Base-by-base conservation (phyloP, 2,888 invertebrate species). In the Eristalis arbustorum region DNA sequence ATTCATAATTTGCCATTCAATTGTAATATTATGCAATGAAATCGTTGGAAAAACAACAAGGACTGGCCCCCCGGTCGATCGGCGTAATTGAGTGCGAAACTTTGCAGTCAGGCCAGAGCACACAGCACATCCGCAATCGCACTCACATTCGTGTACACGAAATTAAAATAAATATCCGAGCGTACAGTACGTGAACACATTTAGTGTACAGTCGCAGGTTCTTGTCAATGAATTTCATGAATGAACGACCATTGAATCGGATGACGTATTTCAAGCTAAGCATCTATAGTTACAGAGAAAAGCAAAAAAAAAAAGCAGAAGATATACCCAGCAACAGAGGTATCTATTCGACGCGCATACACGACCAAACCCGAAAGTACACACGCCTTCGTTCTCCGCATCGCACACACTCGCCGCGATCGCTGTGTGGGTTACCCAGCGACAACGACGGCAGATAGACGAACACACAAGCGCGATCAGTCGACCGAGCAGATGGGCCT, bases 201-300 rank as follows among this genome's bases (percentile, higher is more conserved):
- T 42, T 42, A n/a, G 23, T 18, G 14, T 28, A 73, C 69, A 69
- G 72, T 61, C 42, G 49, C 81, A 76, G 76, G 80, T 23, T 77
- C 68, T 71, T 69, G 73, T 85, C 85, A 85, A 82, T 85, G 82
- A 78, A 85, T 78, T 77, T 84, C 57, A 84, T 77, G 82, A 84
- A 84, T 84, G 84, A 75, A 72, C 57, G 62, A 40, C 14, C 42
- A 59, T 73, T 64, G 23, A 74, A 74, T 71, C 71, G 73, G 18
- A 57, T 84, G 80, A 76, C 80, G 84, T 80, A 75, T 71, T 66
- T 37, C 40, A n/a, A 61, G 23, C 57, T 40, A 23, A 61, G 25
- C 57, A 57, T 71, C 69, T 56, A 76, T 61, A 82, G 57, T 67
- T 14, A 49, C 49, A 49, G 49, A 42, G 42, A n/a, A 6, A 14